A percentile compares a stretch with the other conserved stretches of the same genome.
These are phyloP conservation scores for Rhagophthalmus giganteus DNA, from an alignment of 2,888 invertebrate genomes.

Conservation along the genomic window DNA sequence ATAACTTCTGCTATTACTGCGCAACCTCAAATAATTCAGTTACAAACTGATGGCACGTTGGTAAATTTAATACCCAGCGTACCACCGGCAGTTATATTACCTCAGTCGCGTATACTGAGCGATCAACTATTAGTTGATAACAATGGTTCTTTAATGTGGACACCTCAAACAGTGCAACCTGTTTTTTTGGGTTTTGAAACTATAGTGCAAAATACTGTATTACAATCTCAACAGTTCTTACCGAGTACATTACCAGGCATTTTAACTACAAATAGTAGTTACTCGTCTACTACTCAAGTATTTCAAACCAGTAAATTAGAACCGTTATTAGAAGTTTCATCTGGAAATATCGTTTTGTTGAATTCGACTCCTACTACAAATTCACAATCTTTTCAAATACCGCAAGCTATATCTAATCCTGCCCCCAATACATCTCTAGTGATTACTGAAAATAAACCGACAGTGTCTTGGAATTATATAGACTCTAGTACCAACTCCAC, in stretches of 20 bases:
- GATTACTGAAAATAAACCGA: constrained; percentile 22
- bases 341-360: constrained; percentile 68
- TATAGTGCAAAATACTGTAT: constrained; percentile 84
- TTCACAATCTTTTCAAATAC: constrained; percentile 38
- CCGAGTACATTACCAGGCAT: constrained; percentile 81
- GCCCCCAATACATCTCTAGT: constrained; percentile 30
- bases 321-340: constrained; percentile 75
- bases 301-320: constrained; percentile 85
- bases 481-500: constrained; percentile 18
- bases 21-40: constrained; percentile 54
- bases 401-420: constrained; percentile 33
- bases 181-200: constrained; percentile 84
- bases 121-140: constrained; percentile 52
- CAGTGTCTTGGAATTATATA: constrained; percentile 19
- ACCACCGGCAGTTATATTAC: constrained; percentile 51
- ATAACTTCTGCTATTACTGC: constrained; percentile 40
- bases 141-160: constrained; percentile 52
- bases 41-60: constrained; percentile 55
- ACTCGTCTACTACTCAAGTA: constrained; percentile 81
- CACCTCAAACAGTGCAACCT: constrained; percentile 66
- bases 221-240: constrained; percentile 86
- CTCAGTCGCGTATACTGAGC: constrained; percentile 47
- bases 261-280: constrained; percentile 79
- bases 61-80: constrained; percentile 50
- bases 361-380: constrained; percentile 64